Evolutionary conservation across 2,888 invertebrate genomes (phyloP).

Genomic region (Sphaerophoria taeniata): DNA sequence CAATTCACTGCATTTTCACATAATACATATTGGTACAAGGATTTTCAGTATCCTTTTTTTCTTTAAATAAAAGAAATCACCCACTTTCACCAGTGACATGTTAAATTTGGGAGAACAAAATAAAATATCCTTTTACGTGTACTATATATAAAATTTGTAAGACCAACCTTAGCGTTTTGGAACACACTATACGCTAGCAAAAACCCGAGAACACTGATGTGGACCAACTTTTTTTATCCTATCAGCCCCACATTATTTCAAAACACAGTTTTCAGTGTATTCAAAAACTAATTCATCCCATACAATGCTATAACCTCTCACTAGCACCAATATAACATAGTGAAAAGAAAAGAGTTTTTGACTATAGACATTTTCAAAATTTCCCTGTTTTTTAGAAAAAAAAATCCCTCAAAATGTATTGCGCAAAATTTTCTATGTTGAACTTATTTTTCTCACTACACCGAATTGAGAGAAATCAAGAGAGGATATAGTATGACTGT

Average conservation of each 20-base stretch:
- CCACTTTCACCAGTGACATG: conserved; percentile 1
- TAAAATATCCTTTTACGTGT: conserved; percentile 52
- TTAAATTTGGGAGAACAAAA: conserved; percentile 31
- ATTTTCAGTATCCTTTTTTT: conserved; percentile 48
- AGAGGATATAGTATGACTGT: conserved; percentile 37
- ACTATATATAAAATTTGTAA: conserved; percentile 45
- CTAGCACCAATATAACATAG: conserved; percentile 35
- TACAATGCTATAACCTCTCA: conserved; percentile 51
- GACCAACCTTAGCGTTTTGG: conserved; percentile 83
- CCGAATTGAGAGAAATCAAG: conserved; percentile 14
- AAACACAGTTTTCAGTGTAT: conserved; percentile 60
- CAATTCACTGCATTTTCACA: conserved; percentile 61
- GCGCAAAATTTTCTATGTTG: conserved; percentile 49
- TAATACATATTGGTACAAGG: conserved; percentile 46
- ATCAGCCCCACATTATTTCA: conserved; percentile 80
- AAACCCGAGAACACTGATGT: conserved; percentile 84
- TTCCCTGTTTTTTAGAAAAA: conserved; percentile 17
- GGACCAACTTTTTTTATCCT: conserved; percentile 81
- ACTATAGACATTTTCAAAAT: conserved; percentile 44
- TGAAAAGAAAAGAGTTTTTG: conserved; percentile 39
- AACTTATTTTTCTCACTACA: neutral
- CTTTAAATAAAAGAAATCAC: conserved; percentile 16
- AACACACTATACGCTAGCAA: conserved; percentile 84
- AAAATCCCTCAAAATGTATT: conserved; percentile 57
- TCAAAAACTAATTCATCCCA: conserved; percentile 49